phyloP scores from a whole-genome alignment of 2,888 invertebrate genomes.

The Drosophila anceps region DNA sequence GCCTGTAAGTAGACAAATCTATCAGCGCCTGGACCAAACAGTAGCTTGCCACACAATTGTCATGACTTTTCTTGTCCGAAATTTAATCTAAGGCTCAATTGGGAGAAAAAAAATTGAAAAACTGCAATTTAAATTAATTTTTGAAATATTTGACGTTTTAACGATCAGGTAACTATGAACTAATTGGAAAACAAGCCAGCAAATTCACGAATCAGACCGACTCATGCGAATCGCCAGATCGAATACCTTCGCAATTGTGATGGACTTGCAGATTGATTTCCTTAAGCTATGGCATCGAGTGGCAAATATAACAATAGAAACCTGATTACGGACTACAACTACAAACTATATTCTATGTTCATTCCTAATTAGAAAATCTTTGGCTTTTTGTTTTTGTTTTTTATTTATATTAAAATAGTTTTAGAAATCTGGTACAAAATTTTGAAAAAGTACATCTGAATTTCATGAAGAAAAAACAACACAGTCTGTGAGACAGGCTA shows the following conservation, averaged over 20 bases:
- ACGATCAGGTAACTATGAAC: slow-evolving; percentile 12
- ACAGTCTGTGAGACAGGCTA: not conserved
- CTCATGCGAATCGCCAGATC: not conserved
- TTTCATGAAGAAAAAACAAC: not conserved
- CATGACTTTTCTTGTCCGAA: slow-evolving; percentile 34
- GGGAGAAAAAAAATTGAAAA: not conserved
- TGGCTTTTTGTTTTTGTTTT: not conserved
- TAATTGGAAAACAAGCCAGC: not conserved
- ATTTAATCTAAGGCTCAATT: slow-evolving; percentile 11
- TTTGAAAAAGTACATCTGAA: slow-evolving; percentile 1
- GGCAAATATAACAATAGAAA: not conserved
- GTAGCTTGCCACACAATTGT: slow-evolving; percentile 22
- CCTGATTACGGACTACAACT: not conserved
- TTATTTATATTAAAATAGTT: not conserved
- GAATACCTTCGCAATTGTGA: not conserved
- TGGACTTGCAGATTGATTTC: not conserved
- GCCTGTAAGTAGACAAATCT: slow-evolving; percentile 85
- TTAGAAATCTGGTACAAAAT: not conserved
- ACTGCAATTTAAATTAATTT: slow-evolving; percentile 8
- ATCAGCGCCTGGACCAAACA: slow-evolving; percentile 28
- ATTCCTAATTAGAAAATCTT: not conserved
- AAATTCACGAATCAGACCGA: not conserved
- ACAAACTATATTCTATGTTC: not conserved
- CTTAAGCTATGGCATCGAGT: not conserved
- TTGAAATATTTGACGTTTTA: slow-evolving; percentile 17